Evolutionary conservation across 2,888 invertebrate species (phyloP), one percentile per base, ranked within the genome.

Genomic region (Augochlorella aurata): DNA sequence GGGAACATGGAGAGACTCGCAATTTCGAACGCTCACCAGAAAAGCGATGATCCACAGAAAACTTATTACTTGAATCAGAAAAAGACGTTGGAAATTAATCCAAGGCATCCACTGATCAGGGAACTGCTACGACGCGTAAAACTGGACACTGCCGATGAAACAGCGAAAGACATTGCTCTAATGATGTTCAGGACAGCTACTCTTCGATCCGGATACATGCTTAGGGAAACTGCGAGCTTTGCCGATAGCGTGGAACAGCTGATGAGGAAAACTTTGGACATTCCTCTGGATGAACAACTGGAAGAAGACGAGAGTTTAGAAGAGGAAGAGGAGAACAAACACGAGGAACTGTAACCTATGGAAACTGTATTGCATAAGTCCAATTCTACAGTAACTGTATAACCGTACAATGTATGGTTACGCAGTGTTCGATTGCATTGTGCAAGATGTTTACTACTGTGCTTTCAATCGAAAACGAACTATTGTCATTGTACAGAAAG

Each of bases 1-100:
- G 99, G 99, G 90, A 99, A 99, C 94, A 99, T 99, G 99, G 99
- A 99, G 95, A 96, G 99, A 71, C 96, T 99, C 86, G 98, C 99
- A 84, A 94, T 97, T 85, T 97, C 97, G 68, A 99, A 99, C 94
- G 99, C 99, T 21, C 99, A 99, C 94, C 98, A 99, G 94, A 99
- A 99, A 94, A 94, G 97, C 7, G 97, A 99, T 92, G 98, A 99
- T 94, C 97, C 98, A 52, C 97, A 98, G 92, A 96, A 98, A 91
- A 95, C 96, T 90, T 97, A 98, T 93, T 98, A 99, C 93, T 94
- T 98, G 66, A 97, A 96, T 92, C 98, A 99, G 94, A 99, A 98
- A 96, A 99, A 99, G 94, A 97, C 97, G 71, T 94, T 99, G 88
- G 99, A 99, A 95, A 96, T 99, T 90, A 99, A 99, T 95, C 99